Percentiles rank a stretch among this genome's conserved stretches.
Evolutionary conservation across 2,113 vertebrate species (phyloP).

Genomic region (Hystrix brachyura): DNA sequence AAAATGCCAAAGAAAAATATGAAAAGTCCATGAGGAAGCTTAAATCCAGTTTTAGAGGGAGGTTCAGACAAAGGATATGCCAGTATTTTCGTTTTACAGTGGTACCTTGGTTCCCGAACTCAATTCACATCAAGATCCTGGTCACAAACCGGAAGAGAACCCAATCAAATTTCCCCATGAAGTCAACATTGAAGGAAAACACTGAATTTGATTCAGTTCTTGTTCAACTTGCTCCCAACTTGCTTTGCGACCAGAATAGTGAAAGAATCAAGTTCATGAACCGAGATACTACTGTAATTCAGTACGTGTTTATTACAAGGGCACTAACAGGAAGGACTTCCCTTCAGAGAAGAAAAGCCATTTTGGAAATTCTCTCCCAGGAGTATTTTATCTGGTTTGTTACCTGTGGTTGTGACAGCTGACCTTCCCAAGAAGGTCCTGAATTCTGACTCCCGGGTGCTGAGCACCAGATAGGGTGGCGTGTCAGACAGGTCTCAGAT

Average conservation of each 20-base stretch:
- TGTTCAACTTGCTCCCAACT: too few species aligned
- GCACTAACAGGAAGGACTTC: neutral
- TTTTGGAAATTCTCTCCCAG: neutral
- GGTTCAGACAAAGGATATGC: neutral
- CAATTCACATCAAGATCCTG: too few species aligned
- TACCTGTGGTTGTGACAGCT: neutral
- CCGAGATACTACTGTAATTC: neutral
- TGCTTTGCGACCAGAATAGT: too few species aligned
- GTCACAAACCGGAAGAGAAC: too few species aligned
- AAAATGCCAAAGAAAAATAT: neutral
- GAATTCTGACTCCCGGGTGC: neutral
- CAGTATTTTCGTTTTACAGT: neutral
- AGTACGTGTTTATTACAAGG: neutral
- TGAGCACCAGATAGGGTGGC: fast-evolving
- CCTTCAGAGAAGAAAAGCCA: neutral
- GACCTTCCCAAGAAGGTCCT: neutral
- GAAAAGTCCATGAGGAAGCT: neutral
- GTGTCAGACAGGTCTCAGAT: neutral
- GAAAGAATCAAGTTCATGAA: too few species aligned
- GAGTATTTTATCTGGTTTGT: neutral
- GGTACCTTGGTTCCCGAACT: too few species aligned
- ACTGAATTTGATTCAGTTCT: too few species aligned
- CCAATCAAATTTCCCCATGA: too few species aligned
- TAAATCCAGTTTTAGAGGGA: neutral
- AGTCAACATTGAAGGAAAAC: too few species aligned